These are phyloP conservation scores for Poliocrania exsul DNA, from an alignment of 2,797 vertebrate genomes.

Conservation along the genomic window DNA sequence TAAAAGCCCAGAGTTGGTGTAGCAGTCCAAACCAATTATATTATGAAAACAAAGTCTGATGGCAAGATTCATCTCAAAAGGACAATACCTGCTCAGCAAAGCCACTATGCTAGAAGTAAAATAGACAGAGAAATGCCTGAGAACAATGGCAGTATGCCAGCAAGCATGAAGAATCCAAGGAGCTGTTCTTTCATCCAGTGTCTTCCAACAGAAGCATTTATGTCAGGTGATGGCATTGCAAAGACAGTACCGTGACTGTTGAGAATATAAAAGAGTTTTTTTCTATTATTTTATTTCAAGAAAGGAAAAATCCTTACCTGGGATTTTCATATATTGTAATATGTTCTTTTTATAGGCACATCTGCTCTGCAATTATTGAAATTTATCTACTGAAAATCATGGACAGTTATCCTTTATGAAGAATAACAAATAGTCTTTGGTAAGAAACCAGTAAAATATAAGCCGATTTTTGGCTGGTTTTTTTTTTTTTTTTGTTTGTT, in stretches of 20 bases:
- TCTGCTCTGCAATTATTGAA: neutral
- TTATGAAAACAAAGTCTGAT: neutral
- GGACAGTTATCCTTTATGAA: neutral
- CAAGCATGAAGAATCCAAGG: neutral
- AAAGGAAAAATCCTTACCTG: neutral
- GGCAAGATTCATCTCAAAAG: neutral
- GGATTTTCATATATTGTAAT: neutral
- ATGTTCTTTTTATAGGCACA: neutral
- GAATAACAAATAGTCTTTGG: neutral
- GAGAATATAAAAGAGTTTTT: neutral
- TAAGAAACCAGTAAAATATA: neutral
- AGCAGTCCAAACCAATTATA: neutral
- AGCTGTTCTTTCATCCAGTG: neutral
- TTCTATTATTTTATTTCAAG: neutral
- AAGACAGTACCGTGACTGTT: neutral
- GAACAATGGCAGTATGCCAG: neutral
- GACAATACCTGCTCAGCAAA: neutral
- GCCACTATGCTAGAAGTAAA: neutral
- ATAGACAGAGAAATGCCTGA: neutral
- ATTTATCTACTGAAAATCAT: neutral
- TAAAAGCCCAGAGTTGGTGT: neutral
- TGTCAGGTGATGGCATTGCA: neutral
- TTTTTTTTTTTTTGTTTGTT: too few relatives aligned
- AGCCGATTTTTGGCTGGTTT: neutral
- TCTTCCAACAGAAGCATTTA: neutral